A percentile compares a stretch with the other conserved stretches of the same genome.
phyloP scores from a whole-genome alignment of 2,113 vertebrate genomes.

The Chunga burmeisteri region DNA sequence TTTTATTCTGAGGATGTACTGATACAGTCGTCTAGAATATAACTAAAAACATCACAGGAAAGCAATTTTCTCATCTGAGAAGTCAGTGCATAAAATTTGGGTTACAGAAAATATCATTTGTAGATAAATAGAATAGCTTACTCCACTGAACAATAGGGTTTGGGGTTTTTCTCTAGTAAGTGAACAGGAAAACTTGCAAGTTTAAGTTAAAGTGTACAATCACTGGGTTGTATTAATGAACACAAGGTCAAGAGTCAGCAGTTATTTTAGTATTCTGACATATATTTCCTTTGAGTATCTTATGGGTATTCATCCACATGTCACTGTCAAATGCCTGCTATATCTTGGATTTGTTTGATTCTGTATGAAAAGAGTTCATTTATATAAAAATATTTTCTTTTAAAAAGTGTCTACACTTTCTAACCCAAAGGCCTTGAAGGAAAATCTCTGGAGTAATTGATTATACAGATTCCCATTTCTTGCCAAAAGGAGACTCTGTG shows the following conservation, averaged over 20 bases:
- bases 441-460: conserved; percentile 24
- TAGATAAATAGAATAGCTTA: not conserved
- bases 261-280: not conserved
- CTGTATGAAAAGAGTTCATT: conserved; percentile 1
- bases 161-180: not conserved
- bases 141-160: not conserved
- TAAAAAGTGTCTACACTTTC: conserved; percentile 18
- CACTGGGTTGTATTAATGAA: not conserved
- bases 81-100: not conserved
- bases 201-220: not conserved
- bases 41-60: not conserved
- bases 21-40: not conserved
- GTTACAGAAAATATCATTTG: not conserved
- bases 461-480: conserved; percentile 37
- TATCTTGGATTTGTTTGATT: conserved; percentile 23
- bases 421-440: conserved; percentile 11
- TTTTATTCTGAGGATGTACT: not conserved
- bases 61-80: not conserved
- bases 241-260: not conserved
- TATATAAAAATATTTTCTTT: conserved; percentile 1
- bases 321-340: not conserved
- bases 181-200: not conserved
- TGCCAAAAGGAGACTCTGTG: conserved; percentile 6
- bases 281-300: conserved; percentile 14
- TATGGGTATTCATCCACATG: not conserved